These are phyloP conservation scores for Zophobas atratus DNA, from an alignment of 1,140 invertebrate genomes.

Conservation along the genomic window DNA sequence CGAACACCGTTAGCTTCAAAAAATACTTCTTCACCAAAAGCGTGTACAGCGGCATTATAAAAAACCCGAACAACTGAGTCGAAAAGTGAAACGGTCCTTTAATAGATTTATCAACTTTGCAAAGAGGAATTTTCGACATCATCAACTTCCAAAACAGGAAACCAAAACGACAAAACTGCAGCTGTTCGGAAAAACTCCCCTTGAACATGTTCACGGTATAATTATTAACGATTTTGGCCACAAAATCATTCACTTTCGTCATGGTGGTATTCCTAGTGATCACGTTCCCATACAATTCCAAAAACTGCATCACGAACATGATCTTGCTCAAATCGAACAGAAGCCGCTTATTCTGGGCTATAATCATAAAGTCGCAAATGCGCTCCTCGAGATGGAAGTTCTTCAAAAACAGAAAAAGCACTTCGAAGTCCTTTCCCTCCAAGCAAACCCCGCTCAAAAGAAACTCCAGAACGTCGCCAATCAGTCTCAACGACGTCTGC, in stretches of 20 bases:
- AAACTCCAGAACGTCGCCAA: no score
- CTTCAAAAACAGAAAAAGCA: no score
- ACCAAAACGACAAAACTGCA: slow-evolving; percentile 48
- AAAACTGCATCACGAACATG: no score
- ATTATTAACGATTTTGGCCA: not conserved
- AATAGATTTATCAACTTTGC: slow-evolving; percentile 12
- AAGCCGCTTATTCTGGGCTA: no score
- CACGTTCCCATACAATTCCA: no score
- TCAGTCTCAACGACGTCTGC: no score
- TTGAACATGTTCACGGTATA: not conserved
- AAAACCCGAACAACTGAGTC: not conserved
- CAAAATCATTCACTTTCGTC: not conserved
- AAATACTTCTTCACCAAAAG: not conserved
- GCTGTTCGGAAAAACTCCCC: slow-evolving; percentile 17
- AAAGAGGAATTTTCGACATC: not conserved
- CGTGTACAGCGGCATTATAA: not conserved
- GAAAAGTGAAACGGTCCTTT: slow-evolving; percentile 58
- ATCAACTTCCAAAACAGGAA: slow-evolving; percentile 57
- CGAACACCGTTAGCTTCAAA: not conserved
- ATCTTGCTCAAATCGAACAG: no score
- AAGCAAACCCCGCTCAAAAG: no score
- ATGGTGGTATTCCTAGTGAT: no score
- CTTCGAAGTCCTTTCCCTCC: no score
- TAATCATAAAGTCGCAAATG: no score
- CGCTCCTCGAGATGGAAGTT: no score